phyloP scores from a whole-genome alignment of 2,888 invertebrate species.

The Protophormia terraenovae region DNA sequence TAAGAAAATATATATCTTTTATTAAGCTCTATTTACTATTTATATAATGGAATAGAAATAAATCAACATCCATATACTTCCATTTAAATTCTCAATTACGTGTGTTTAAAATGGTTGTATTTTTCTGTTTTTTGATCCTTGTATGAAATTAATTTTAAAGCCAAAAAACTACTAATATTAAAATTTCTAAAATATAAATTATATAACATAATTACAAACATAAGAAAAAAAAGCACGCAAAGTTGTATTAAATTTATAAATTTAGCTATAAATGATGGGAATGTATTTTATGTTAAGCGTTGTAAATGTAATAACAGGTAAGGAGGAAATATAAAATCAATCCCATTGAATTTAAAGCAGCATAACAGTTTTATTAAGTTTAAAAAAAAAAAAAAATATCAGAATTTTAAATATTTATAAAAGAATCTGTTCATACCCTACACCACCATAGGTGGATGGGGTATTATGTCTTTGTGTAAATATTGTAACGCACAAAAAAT shows the following conservation, averaged over 20 bases:
- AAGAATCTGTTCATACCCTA: too few species aligned
- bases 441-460: too few species aligned
- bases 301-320: not conserved
- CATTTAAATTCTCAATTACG: not conserved
- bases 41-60: not conserved
- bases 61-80: not conserved
- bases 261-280: not conserved
- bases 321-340: too few species aligned
- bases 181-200: slow-evolving; percentile 13
- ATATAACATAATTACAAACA: slow-evolving; percentile 28
- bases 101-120: not conserved
- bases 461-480: too few species aligned
- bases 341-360: too few species aligned
- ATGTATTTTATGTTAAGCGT: not conserved
- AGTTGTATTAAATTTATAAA: not conserved
- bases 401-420: too few species aligned
- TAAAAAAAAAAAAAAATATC: too few species aligned
- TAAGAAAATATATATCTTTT: too few species aligned
- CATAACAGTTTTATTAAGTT: too few species aligned
- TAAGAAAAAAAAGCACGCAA: not conserved
- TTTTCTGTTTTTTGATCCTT: not conserved
- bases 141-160: not conserved
- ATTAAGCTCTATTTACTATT: not conserved
- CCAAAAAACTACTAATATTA: not conserved
- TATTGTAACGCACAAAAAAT: too few species aligned